These are phyloP conservation scores for Ochlodes sylvanus DNA, from an alignment of 2,888 invertebrate genomes.

Conservation along the genomic window DNA sequence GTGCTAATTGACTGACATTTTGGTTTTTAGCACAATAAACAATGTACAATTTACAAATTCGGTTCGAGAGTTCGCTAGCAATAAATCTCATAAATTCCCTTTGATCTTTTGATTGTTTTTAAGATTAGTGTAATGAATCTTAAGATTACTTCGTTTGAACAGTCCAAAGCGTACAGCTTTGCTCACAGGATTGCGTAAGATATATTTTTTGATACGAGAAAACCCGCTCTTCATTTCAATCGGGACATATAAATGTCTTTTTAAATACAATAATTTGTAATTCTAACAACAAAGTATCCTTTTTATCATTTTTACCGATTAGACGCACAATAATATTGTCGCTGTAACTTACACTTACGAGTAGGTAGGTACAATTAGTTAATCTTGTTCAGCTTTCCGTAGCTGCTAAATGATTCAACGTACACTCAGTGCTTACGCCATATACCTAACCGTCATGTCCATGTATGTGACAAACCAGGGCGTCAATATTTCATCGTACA, in stretches of 20 bases:
- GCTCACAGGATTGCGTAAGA: background rate
- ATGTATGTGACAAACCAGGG: background rate
- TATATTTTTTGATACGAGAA: too few species aligned
- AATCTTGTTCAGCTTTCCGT: background rate
- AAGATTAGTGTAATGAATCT: conserved; percentile 1
- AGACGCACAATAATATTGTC: too few species aligned
- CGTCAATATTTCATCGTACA: background rate
- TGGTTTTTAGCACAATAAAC: background rate
- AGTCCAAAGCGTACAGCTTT: background rate
- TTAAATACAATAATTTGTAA: too few species aligned
- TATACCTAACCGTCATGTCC: background rate
- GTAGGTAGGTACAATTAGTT: background rate
- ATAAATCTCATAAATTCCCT: background rate
- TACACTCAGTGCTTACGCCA: background rate
- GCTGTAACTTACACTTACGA: background rate
- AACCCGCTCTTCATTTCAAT: too few species aligned
- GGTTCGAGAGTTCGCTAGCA: background rate
- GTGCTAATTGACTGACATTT: background rate
- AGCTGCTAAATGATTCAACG: conserved; percentile 1
- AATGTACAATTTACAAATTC: background rate
- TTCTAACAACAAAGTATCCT: too few species aligned
- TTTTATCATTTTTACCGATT: too few species aligned
- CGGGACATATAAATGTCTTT: too few species aligned
- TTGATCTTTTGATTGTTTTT: conserved; percentile 5
- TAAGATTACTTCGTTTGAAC: background rate